Conservation (phyloP, 2,888 invertebrate genomes). For the Diabrotica balteata region DNA sequence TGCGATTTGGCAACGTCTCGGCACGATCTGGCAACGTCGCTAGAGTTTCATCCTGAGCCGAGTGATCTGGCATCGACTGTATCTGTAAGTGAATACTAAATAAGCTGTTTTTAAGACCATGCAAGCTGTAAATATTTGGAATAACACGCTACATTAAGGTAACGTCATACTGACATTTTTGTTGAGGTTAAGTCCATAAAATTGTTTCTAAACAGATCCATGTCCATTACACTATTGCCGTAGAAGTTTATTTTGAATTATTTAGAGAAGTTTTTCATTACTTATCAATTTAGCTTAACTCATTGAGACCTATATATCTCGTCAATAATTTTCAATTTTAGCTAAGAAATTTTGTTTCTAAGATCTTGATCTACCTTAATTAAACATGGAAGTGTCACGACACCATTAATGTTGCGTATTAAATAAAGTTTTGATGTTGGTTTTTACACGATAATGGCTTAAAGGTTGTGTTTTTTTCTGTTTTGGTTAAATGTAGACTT, state of each 20-base stretch:
- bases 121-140: conserved; percentile 45
- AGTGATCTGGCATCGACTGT: conserved; percentile 24
- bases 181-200: too few relatives aligned
- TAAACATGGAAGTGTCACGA: too few relatives aligned
- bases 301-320: too few relatives aligned
- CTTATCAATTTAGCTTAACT: too few relatives aligned
- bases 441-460: conserved; percentile 22
- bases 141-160: not conserved
- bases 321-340: too few relatives aligned
- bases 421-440: conserved; percentile 20
- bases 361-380: too few relatives aligned
- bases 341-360: too few relatives aligned
- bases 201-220: too few relatives aligned
- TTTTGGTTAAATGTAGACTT: not conserved
- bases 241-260: too few relatives aligned
- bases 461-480: conserved; percentile 27
- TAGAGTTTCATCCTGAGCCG: conserved; percentile 28
- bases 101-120: conserved; percentile 36
- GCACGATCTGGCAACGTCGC: conserved; percentile 29
- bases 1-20: conserved; percentile 18
- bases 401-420: not conserved
- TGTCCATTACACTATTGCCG: too few relatives aligned
- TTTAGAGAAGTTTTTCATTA: too few relatives aligned
- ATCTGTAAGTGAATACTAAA: conserved; percentile 34
- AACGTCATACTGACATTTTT: too few relatives aligned